A percentile compares a stretch with the other conserved stretches of the same genome.
Evolutionary conservation across 2,888 invertebrate species (phyloP).

Genomic region (Cephus pulcher): DNA sequence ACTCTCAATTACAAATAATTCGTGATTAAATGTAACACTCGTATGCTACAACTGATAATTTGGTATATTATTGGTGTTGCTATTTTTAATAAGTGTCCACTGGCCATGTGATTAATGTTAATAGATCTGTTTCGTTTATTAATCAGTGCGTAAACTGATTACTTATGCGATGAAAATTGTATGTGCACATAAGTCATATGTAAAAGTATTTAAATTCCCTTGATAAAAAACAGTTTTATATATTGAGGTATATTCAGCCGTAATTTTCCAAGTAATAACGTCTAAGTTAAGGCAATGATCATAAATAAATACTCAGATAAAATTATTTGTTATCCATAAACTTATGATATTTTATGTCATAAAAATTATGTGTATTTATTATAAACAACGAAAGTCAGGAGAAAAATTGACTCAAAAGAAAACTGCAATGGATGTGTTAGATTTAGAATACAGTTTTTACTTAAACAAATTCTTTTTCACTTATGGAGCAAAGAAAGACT

Average conservation of each 20-base stretch:
- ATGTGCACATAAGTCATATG: too few relatives aligned
- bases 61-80: slow-evolving; percentile 2
- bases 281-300: neutral
- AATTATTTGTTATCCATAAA: neutral
- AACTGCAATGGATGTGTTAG: neutral
- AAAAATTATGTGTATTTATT: neutral
- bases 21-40: slow-evolving; percentile 12
- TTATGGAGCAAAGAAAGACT: neutral
- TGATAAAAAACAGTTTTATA: neutral
- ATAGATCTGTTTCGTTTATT: neutral
- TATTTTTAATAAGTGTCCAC: neutral
- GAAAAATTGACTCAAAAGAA: neutral
- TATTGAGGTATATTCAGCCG: neutral
- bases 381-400: neutral
- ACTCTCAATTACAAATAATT: neutral
- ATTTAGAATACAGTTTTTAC: neutral
- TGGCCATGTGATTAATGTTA: neutral
- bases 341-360: neutral
- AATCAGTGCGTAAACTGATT: neutral
- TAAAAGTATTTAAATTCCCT: neutral
- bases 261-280: neutral
- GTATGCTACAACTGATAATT: slow-evolving; percentile 8
- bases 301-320: neutral
- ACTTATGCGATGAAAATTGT: neutral
- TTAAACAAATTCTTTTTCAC: neutral